A percentile compares a stretch with the other conserved stretches of the same genome.
These are phyloP conservation scores for Parnassius orleans DNA, from an alignment of 2,888 invertebrate genomes.

Conservation along the genomic window DNA sequence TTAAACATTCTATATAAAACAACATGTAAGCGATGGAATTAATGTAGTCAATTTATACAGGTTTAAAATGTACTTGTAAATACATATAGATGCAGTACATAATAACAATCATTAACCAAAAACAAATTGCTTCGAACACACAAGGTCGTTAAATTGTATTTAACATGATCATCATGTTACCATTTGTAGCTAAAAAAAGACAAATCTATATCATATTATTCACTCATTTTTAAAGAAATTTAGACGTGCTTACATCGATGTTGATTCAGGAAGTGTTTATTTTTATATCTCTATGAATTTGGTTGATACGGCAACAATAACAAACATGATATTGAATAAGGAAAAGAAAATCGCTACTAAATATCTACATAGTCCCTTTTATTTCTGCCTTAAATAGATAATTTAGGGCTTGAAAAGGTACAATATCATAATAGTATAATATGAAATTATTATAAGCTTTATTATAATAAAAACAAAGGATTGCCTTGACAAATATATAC, in stretches of 20 bases:
- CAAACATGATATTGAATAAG: constrained; percentile 7
- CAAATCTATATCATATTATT: too few relatives aligned
- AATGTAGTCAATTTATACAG: not conserved
- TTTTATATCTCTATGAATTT: not conserved
- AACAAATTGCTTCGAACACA: constrained; percentile 3
- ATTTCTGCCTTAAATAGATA: constrained; percentile 4
- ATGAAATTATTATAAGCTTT: too few relatives aligned
- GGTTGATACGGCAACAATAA: not conserved
- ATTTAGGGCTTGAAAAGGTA: not conserved
- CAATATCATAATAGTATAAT: too few relatives aligned
- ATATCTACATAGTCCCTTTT: constrained; percentile 1
- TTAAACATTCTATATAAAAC: too few relatives aligned
- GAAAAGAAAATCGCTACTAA: constrained; percentile 1
- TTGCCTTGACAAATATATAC: too few relatives aligned
- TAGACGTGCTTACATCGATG: too few relatives aligned
- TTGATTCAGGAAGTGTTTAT: too few relatives aligned
- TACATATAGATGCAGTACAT: not conserved
- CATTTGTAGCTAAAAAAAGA: not conserved
- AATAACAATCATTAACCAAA: constrained; percentile 10
- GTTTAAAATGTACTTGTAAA: not conserved
- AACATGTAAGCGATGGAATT: not conserved
- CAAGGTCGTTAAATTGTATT: constrained; percentile 20
- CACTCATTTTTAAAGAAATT: too few relatives aligned
- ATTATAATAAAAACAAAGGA: too few relatives aligned
- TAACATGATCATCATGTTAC: not conserved